phyloP scores from a whole-genome alignment of 2,113 vertebrate species.

The Apteryx owenii region DNA sequence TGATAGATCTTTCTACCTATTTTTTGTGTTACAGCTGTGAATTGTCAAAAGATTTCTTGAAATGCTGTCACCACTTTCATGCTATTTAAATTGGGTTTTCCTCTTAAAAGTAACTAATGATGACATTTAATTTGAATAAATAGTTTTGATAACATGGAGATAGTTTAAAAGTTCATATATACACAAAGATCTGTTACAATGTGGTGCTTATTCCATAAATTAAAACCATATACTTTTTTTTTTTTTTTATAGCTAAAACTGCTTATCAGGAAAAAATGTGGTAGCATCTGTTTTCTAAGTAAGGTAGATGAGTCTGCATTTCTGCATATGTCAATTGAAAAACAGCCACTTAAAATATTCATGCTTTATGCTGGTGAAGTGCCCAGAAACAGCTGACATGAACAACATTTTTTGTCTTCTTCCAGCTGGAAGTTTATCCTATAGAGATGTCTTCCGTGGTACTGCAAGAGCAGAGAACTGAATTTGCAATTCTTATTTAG shows the following conservation, averaged over 20 bases:
- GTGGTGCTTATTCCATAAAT: not conserved
- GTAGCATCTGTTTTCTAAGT: not conserved
- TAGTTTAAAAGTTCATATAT: not conserved
- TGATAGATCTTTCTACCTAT: conserved; percentile 2
- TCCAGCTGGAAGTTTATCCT: not conserved
- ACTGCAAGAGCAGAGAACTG: not conserved
- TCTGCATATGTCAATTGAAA: not conserved
- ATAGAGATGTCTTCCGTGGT: not conserved
- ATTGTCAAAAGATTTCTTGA: conserved; percentile 33
- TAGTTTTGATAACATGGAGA: not conserved
- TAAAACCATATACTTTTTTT: not conserved
- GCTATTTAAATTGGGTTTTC: conserved; percentile 6
- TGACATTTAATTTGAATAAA: conserved; percentile 17
- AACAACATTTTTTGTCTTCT: not conserved
- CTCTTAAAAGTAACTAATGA: not conserved
- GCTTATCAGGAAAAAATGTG: not conserved
- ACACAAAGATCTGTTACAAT: not conserved
- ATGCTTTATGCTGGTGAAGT: not conserved
- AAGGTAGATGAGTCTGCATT: not conserved
- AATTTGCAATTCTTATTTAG: not conserved
- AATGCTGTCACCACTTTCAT: conserved; percentile 35
- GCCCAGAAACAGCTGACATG: not conserved
- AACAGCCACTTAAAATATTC: not conserved
- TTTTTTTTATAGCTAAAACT: not conserved
- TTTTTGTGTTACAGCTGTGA: conserved; percentile 26